A percentile compares a stretch with the other conserved stretches of the same genome.
phyloP scores from a whole-genome alignment of 2,797 vertebrate species.

The Mycteria americana region DNA sequence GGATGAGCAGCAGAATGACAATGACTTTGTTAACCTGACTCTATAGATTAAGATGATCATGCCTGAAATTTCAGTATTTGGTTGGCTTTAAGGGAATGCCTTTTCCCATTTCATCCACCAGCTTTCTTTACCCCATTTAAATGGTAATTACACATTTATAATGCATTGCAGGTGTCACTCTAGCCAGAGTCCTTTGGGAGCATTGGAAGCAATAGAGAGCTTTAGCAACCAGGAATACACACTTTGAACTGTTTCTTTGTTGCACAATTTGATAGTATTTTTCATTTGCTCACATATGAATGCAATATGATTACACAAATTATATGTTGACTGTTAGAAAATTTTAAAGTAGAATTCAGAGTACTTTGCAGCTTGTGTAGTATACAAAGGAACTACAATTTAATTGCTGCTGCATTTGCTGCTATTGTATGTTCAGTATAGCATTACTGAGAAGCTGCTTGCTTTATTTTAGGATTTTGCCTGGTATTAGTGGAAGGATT shows the following conservation, averaged over 20 bases:
- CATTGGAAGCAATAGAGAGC: constrained; percentile 36
- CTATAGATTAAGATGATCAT: constrained; percentile 56
- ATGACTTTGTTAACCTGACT: constrained; percentile 68
- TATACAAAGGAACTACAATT: constrained; percentile 36
- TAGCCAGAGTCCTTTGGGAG: constrained; percentile 58
- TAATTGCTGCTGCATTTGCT: constrained; percentile 56
- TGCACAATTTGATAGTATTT: constrained; percentile 48
- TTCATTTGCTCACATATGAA: constrained; percentile 51
- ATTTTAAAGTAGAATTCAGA: constrained; percentile 22
- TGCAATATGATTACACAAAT: constrained; percentile 66
- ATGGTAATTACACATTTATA: constrained; percentile 78
- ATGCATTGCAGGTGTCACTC: constrained; percentile 71
- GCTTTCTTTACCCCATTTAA: constrained; percentile 72
- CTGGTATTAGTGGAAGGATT: neutral
- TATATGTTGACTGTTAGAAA: constrained; percentile 42
- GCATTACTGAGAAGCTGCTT: neutral
- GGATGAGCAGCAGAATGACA: constrained; percentile 59
- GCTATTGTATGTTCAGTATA: constrained; percentile 27
- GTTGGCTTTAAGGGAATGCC: constrained; percentile 58
- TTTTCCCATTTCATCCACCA: constrained; percentile 59
- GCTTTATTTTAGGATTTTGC: constrained; percentile 8
- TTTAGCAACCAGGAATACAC: constrained; percentile 45
- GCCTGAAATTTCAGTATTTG: constrained; percentile 61
- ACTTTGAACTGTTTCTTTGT: constrained; percentile 64
- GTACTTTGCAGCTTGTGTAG: constrained; percentile 1